phyloP scores from a whole-genome alignment of 2,797 vertebrate genomes.

The Malacoraja senta region DNA sequence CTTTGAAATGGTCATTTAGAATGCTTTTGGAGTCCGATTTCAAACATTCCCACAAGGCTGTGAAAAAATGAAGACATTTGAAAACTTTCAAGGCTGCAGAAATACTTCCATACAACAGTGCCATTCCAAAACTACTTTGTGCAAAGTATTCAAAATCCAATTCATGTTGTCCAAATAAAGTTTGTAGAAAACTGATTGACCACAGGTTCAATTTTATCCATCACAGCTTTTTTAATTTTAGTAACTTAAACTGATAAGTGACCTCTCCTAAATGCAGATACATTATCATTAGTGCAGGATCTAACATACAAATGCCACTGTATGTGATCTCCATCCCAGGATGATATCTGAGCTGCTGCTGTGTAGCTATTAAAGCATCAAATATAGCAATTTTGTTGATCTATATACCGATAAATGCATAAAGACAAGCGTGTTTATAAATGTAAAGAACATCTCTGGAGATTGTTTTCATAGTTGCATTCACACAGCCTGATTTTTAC shows the following conservation, averaged over 20 bases:
- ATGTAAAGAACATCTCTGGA: not conserved
- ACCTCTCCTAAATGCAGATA: not conserved
- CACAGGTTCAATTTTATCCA: not conserved
- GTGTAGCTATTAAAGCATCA: not conserved
- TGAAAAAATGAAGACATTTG: not conserved
- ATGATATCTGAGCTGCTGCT: not conserved
- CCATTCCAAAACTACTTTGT: not conserved
- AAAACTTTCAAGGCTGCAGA: not conserved
- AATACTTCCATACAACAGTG: not conserved
- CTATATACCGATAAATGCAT: not conserved
- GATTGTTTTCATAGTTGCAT: slow-evolving; percentile 20
- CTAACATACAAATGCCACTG: not conserved
- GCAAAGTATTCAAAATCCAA: not conserved
- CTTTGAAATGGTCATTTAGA: not conserved
- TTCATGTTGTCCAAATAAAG: not conserved
- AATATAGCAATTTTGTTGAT: not conserved
- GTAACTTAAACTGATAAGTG: not conserved
- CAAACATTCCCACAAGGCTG: not conserved
- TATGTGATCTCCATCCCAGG: not conserved
- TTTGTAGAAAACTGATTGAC: not conserved
- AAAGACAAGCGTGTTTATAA: not conserved
- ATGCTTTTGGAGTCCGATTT: not conserved
- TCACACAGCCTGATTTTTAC: not conserved
- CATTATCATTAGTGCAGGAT: not conserved
- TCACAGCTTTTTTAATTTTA: not conserved